phyloP scores from a whole-genome alignment of 2,113 vertebrate genomes.

The Scomber colias region DNA sequence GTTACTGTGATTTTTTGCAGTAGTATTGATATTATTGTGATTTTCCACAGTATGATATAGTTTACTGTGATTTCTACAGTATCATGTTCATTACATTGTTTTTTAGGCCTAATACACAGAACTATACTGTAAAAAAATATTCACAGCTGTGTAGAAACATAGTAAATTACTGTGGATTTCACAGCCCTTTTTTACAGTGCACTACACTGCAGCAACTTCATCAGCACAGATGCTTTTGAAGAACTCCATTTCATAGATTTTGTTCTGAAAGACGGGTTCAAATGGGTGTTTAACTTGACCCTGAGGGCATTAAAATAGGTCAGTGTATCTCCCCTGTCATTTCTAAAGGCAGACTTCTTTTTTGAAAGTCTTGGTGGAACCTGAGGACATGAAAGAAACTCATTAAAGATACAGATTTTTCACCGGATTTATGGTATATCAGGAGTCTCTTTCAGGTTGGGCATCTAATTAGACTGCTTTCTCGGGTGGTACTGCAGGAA shows the following conservation, averaged over 20 bases:
- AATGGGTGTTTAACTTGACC: conserved; percentile 44
- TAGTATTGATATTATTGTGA: too few species aligned
- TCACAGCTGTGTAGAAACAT: too few species aligned
- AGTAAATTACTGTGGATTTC: too few species aligned
- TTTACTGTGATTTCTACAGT: too few species aligned
- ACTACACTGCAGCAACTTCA: conserved; percentile 5
- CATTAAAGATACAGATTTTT: conserved; percentile 57
- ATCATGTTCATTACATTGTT: too few species aligned
- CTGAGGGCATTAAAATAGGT: conserved; percentile 39
- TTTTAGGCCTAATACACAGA: too few species aligned
- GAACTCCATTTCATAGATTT: conserved; percentile 51
- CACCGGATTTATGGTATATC: conserved; percentile 45
- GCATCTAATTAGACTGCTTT: conserved; percentile 63
- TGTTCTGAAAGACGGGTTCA: conserved; percentile 37
- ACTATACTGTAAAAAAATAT: too few species aligned
- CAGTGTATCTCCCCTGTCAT: conserved; percentile 46
- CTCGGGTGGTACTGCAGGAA: conserved; percentile 29
- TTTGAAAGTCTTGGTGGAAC: conserved; percentile 52
- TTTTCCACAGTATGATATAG: too few species aligned
- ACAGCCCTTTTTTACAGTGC: not conserved
- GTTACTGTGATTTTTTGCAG: too few species aligned
- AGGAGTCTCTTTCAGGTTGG: conserved; percentile 60
- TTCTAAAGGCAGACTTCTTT: conserved; percentile 43
- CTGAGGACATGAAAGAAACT: conserved; percentile 59
- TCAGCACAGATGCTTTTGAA: conserved; percentile 48